phyloP scores from a whole-genome alignment of 2,888 invertebrate species.

The Oasisia sp. region DNA sequence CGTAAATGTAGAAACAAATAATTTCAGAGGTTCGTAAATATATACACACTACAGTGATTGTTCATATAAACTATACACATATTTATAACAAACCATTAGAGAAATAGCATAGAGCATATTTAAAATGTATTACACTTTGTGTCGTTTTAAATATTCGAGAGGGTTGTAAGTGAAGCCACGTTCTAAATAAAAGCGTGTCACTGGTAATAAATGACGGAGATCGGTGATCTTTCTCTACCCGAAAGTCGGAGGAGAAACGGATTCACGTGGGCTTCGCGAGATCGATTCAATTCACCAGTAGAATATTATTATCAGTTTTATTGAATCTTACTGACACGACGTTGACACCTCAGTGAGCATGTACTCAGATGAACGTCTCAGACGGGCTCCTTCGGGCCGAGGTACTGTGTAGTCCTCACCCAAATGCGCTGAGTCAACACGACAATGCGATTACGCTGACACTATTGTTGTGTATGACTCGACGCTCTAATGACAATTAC shows the following conservation, averaged over 20 bases:
- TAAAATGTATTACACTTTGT: not conserved
- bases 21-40: too few species aligned
- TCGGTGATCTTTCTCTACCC: not conserved
- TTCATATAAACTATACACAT: too few species aligned
- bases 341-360: not conserved
- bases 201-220: not conserved
- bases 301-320: not conserved
- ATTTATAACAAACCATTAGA: too few species aligned
- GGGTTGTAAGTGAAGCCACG: not conserved
- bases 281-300: not conserved
- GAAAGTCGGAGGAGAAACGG: not conserved
- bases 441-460: not conserved
- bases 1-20: too few species aligned
- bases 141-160: not conserved
- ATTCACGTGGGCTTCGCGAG: not conserved
- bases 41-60: too few species aligned
- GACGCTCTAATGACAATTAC: constrained; percentile 3
- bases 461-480: not conserved
- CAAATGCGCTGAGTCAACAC: not conserved
- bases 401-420: not conserved
- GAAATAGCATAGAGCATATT: too few species aligned
- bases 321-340: not conserved
- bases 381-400: not conserved
- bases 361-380: constrained; percentile 8
- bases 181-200: not conserved